These are phyloP conservation scores for Uloborus diversus DNA, from an alignment of 1,140 invertebrate species.

Conservation along the genomic window DNA sequence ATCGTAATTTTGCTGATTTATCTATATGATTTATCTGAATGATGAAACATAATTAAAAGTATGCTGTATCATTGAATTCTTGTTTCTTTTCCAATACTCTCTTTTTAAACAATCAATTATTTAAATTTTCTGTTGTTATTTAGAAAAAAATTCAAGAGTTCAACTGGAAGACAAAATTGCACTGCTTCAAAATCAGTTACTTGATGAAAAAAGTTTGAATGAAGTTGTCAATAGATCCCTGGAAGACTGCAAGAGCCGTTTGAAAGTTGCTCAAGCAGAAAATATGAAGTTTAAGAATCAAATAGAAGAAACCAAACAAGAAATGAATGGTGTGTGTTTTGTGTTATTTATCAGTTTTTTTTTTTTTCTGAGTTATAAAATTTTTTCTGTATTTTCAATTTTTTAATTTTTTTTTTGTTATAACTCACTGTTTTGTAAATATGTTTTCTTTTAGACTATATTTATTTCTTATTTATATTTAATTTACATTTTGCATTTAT, in stretches of 20 bases:
- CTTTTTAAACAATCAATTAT: too few relatives aligned
- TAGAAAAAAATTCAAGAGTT: conserved; percentile 8
- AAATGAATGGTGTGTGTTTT: conserved; percentile 20
- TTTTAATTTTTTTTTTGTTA: too few relatives aligned
- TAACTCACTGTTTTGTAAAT: too few relatives aligned
- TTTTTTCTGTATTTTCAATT: too few relatives aligned
- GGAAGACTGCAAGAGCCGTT: conserved; percentile 19
- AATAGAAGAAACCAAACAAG: not conserved
- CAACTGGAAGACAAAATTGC: conserved; percentile 14
- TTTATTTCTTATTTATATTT: too few relatives aligned
- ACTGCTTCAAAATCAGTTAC: conserved; percentile 13
- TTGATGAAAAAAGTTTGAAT: conserved; percentile 13
- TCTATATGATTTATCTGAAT: too few relatives aligned
- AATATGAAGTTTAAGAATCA: conserved; percentile 6
- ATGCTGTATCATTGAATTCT: not conserved
- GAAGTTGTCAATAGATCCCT: conserved; percentile 2
- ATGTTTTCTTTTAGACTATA: too few relatives aligned
- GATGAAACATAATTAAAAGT: too few relatives aligned
- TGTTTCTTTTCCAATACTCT: not conserved
- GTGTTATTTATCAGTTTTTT: not conserved
- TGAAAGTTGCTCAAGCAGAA: conserved; percentile 6
- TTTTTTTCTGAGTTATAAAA: too few relatives aligned
- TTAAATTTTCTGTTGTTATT: not conserved
- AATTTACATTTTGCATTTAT: too few relatives aligned
- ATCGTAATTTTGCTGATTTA: too few relatives aligned